Conservation (phyloP, 2,888 invertebrate genomes). For the Axea sp. region DNA sequence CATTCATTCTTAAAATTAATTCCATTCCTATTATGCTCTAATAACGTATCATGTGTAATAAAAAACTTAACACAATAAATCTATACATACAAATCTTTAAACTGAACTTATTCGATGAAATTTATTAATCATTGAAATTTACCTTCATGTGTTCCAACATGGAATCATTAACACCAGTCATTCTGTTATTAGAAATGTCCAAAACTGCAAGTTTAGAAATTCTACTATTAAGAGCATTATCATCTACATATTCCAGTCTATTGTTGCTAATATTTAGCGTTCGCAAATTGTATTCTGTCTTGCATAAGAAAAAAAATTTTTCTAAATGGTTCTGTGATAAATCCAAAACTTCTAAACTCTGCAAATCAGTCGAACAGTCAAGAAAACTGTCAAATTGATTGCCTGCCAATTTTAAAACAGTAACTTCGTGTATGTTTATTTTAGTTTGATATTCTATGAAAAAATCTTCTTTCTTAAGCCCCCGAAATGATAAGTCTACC, state of each 20-base stretch:
- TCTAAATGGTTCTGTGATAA: conserved; percentile 90
- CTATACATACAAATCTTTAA: too few relatives aligned
- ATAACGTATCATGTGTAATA: too few relatives aligned
- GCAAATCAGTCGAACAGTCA: conserved; percentile 84
- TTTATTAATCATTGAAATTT: too few relatives aligned
- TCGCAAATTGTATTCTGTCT: conserved; percentile 91
- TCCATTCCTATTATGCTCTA: too few relatives aligned
- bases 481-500: conserved; percentile 72
- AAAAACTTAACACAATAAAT: too few relatives aligned
- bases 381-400: conserved; percentile 76
- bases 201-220: conserved; percentile 72
- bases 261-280: conserved; percentile 92
- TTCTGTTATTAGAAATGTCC: conserved; percentile 74
- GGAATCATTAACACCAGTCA: conserved; percentile 74
- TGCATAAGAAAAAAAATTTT: conserved; percentile 82
- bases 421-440: conserved; percentile 69
- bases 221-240: conserved; percentile 73
- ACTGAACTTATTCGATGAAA: too few relatives aligned
- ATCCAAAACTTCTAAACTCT: conserved; percentile 89
- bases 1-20: too few relatives aligned
- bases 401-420: conserved; percentile 71
- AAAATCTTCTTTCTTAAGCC: conserved; percentile 73
- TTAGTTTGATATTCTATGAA: conserved; percentile 69
- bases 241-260: conserved; percentile 87
- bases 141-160: conserved; percentile 76